These are phyloP conservation scores for Avahi laniger DNA, from an alignment of 2,797 vertebrate species.

Conservation along the genomic window DNA sequence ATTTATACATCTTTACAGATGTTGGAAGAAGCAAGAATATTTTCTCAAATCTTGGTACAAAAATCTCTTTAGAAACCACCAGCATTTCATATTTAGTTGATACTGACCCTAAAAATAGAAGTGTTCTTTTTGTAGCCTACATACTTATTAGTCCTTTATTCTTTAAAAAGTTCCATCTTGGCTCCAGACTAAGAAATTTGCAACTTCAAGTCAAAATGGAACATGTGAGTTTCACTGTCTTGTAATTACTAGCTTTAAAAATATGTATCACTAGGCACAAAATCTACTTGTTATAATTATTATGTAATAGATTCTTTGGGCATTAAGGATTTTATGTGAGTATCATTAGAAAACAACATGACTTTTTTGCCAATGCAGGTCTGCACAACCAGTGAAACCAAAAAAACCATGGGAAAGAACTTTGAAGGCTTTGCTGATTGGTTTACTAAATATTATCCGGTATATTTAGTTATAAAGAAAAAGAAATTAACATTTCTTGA, in stretches of 20 bases:
- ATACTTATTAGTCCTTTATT: conserved; percentile 16
- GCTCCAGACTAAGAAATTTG: conserved; percentile 19
- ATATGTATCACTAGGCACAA: conserved; percentile 3
- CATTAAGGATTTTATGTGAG: conserved; percentile 53
- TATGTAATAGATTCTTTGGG: conserved; percentile 40
- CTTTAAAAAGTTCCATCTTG: background rate
- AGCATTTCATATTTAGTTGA: background rate
- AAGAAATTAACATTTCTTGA: background rate
- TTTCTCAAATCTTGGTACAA: conserved; percentile 18
- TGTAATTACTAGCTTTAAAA: conserved; percentile 53
- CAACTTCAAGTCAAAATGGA: conserved; percentile 40
- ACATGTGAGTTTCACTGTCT: conserved; percentile 28
- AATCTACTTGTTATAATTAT: conserved; percentile 41
- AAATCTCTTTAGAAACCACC: background rate
- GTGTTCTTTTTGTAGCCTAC: background rate
- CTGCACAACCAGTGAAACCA: conserved; percentile 14
- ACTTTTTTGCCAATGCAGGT: background rate
- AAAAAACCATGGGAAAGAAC: conserved; percentile 19
- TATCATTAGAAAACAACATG: conserved; percentile 24
- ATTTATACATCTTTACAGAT: background rate
- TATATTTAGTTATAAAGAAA: background rate
- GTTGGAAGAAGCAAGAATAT: conserved; percentile 8
- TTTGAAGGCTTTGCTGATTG: background rate
- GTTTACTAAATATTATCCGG: background rate
- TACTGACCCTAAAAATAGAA: conserved; percentile 37